phyloP scores from a whole-genome alignment of 2,113 vertebrate genomes.

The Pluvianellus socialis region DNA sequence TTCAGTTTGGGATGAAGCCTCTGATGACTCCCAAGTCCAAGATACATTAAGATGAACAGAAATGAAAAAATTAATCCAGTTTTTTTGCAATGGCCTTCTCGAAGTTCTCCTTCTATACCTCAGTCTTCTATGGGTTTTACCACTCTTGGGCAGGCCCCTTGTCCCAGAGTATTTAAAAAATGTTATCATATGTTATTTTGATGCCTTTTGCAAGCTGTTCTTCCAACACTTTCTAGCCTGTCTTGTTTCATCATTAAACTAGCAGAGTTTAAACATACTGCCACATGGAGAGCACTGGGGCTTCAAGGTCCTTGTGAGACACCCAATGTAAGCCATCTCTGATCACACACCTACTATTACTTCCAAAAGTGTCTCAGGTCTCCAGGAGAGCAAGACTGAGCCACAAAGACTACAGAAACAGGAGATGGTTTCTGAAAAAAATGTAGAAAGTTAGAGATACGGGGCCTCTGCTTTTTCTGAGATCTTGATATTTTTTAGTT shows the following conservation, averaged over 20 bases:
- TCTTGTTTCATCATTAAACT: background rate
- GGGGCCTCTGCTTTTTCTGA: background rate
- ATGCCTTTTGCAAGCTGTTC: background rate
- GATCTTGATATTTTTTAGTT: background rate
- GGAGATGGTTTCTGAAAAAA: background rate
- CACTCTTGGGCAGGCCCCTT: background rate
- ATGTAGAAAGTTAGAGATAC: background rate
- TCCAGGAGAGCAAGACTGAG: background rate
- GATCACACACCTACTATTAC: background rate
- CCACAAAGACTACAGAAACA: background rate
- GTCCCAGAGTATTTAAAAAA: background rate
- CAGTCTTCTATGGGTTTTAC: background rate
- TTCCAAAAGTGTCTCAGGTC: background rate
- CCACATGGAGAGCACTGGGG: fast-evolving
- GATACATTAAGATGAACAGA: background rate
- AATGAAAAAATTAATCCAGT: background rate
- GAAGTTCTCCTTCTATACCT: background rate
- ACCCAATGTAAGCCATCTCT: background rate
- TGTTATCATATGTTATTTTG: background rate
- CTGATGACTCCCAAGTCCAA: background rate
- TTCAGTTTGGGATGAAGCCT: background rate
- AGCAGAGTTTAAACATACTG: background rate
- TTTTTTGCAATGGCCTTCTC: background rate
- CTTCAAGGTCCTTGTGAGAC: background rate
- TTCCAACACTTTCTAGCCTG: background rate